phyloP scores from a whole-genome alignment of 2,888 invertebrate genomes.

The Epirrhoe alternata region DNA sequence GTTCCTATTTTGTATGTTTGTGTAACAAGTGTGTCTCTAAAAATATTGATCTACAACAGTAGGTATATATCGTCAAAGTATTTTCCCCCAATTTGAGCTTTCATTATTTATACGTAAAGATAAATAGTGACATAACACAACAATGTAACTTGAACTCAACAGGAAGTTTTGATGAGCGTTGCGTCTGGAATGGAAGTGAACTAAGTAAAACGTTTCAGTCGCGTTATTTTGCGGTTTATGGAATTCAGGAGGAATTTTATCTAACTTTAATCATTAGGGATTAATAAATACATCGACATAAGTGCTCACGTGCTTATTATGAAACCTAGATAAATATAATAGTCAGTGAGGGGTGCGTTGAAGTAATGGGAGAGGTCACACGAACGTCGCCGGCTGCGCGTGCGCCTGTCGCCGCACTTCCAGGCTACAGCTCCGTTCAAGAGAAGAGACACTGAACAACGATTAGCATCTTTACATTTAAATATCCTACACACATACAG shows the following conservation, averaged over 20 bases:
- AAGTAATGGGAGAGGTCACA: constrained; percentile 56
- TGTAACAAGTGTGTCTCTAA: constrained; percentile 77
- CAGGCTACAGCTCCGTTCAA: constrained; percentile 38
- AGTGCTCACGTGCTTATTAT: constrained; percentile 67
- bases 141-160: constrained; percentile 66
- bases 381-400: constrained; percentile 40
- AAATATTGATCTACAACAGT: constrained; percentile 78
- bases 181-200: constrained; percentile 51
- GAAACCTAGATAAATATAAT: constrained; percentile 63
- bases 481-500: constrained; percentile 69
- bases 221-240: constrained; percentile 52
- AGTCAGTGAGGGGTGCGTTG: constrained; percentile 61
- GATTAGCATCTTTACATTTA: constrained; percentile 61
- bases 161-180: constrained; percentile 71
- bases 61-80: constrained; percentile 63
- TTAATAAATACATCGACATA: constrained; percentile 64
- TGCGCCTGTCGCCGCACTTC: constrained; percentile 25
- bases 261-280: constrained; percentile 57
- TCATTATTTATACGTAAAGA: constrained; percentile 57
- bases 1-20: constrained; percentile 54
- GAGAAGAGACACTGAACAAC: constrained; percentile 58
- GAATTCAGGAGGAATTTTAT: constrained; percentile 35
- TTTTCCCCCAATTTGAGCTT: constrained; percentile 66
- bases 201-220: constrained; percentile 51
- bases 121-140: constrained; percentile 56